These are phyloP conservation scores for Nyctereutes procyonoides DNA, from an alignment of 2,113 vertebrate species.

Conservation along the genomic window DNA sequence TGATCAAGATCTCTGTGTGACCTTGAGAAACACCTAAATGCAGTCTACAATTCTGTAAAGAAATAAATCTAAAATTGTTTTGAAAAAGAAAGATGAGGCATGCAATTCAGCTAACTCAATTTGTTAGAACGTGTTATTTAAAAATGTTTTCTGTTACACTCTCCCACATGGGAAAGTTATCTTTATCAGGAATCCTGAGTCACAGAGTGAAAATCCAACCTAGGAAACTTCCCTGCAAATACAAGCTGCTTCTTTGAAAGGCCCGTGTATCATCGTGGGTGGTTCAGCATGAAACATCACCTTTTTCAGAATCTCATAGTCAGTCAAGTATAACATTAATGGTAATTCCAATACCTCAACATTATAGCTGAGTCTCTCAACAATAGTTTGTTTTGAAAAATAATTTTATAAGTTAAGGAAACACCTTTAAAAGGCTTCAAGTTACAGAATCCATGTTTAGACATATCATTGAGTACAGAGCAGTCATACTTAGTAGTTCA, in stretches of 20 bases:
- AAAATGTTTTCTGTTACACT: background rate
- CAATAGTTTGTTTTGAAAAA: background rate
- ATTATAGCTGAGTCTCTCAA: background rate
- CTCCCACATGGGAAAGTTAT: background rate
- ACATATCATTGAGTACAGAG: background rate
- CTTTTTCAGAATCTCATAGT: background rate
- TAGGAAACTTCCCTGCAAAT: background rate
- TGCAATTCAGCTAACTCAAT: background rate
- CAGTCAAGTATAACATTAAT: background rate
- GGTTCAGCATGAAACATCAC: background rate
- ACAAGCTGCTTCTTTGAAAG: background rate
- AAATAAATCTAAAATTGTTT: constrained; percentile 52
- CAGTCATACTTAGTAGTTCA: background rate
- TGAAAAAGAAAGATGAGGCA: background rate
- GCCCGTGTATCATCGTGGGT: background rate
- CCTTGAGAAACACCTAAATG: background rate
- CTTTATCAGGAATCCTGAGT: background rate
- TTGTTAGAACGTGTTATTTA: constrained; percentile 36
- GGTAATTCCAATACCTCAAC: background rate
- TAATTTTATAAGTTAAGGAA: background rate
- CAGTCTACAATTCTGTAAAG: constrained; percentile 1
- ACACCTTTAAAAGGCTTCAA: background rate
- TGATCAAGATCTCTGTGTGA: background rate
- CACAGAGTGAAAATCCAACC: background rate
- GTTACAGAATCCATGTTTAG: background rate